Base-by-base conservation (phyloP, 2,888 invertebrate genomes). In the Calameuta filiformis region DNA sequence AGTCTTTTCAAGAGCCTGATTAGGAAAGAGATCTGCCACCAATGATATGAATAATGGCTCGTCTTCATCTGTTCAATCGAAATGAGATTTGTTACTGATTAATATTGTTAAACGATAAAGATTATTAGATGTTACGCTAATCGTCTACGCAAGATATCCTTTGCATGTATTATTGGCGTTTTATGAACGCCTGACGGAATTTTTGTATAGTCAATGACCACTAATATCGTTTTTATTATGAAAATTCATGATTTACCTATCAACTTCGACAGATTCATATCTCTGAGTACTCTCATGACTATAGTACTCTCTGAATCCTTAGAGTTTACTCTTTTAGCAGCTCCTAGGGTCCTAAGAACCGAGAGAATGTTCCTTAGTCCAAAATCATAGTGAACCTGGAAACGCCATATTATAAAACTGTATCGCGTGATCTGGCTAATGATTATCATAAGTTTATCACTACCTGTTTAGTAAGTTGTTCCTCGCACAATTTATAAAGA, bases 1-100 rank as follows among this genome's bases (percentile, higher is more conserved):
- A 12, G 98, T 98, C 92, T 98, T 98, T 91, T 98, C 98, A 76
- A 98, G 93, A 0, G 95, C 94, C 93, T 98, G 98, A 92, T 98
- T 98, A 0, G 99, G 99, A 92, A 99, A 99, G 86, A 99, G 92
- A 93, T 99, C 99, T 56, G 98, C 96, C 35, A 99, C 98, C 71
- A 99, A 92, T 0, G 98, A 98, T 92, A 98, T 97, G 90, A 99
- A 99, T n/a, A 99, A 93, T 0, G 99, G 98, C 89, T 99, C 99
- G 90, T 99, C 99, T 91, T 99, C 98, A 89, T 99, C 98, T 92
- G 92, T 56, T 56, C 23, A 56, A 56, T 56, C 80, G 89, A 90
- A 78, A 73, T 56, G n/a, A 78, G 0, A 56, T 56, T 23, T 56
- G 23, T 56, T 56, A 23, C 2, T 23, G 23, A 56, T 23, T 56